Percentiles rank a stretch among this genome's conserved stretches.
These are phyloP conservation scores for Sardina pilchardus DNA, from an alignment of 2,113 vertebrate species.

Conservation along the genomic window DNA sequence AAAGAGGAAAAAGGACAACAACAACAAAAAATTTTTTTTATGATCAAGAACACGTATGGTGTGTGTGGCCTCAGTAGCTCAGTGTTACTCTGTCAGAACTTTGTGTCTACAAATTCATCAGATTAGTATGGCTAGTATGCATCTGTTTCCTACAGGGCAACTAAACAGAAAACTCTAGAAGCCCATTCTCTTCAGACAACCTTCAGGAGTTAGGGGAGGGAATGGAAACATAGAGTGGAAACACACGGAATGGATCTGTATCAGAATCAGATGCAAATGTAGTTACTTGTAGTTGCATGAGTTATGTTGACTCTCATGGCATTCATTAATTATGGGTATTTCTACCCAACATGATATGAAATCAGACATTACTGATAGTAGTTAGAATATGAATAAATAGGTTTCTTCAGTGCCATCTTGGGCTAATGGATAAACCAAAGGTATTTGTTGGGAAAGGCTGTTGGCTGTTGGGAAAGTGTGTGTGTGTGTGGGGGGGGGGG, in stretches of 20 bases:
- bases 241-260: background rate
- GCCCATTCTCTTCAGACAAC: background rate
- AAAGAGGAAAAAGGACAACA: slow-evolving; percentile 45
- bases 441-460: background rate
- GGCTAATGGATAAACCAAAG: too few species aligned
- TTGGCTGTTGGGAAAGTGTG: background rate
- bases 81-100: background rate
- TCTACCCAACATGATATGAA: too few species aligned
- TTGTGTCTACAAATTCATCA: background rate
- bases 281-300: background rate
- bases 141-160: background rate
- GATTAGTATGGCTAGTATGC: background rate
- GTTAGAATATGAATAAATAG: background rate
- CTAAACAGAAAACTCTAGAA: background rate
- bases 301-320: background rate
- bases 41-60: background rate
- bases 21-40: background rate
- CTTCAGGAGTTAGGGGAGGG: background rate
- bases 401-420: background rate
- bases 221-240: background rate
- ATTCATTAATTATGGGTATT: background rate
- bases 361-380: background rate
- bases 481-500: too few species aligned
- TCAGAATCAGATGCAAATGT: background rate
- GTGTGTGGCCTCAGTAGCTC: background rate